Evolutionary conservation across 2,888 invertebrate species (phyloP).

Genomic region (Aphodius sticticus): DNA sequence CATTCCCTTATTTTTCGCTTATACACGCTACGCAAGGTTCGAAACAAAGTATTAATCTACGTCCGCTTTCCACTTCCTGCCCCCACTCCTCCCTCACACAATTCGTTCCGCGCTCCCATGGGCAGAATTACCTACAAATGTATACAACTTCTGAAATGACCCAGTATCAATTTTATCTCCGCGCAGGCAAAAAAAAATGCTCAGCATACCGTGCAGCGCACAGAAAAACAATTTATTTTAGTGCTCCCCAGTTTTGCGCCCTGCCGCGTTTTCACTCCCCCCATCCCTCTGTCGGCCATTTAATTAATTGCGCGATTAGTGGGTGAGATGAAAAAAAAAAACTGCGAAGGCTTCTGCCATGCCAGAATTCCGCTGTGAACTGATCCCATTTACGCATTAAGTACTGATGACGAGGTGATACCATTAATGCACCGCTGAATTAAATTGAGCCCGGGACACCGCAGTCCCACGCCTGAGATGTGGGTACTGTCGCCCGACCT

Average conservation of each 20-base stretch:
- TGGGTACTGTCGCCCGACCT: neutral
- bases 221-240: slow-evolving; percentile 4
- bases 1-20: neutral
- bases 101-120: neutral
- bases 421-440: slow-evolving; percentile 4
- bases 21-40: neutral
- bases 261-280: neutral
- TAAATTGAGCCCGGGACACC: neutral
- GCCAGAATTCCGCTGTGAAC: neutral
- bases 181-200: neutral
- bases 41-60: slow-evolving; percentile 4
- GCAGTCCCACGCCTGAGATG: neutral
- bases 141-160: slow-evolving; percentile 4
- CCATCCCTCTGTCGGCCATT: neutral
- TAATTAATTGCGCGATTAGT: slow-evolving; percentile 4
- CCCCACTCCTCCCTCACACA: neutral
- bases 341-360: neutral
- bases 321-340: neutral
- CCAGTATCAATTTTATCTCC: neutral
- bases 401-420: neutral
- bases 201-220: neutral
- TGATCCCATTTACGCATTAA: slow-evolving; percentile 4
- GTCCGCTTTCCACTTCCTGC: neutral
- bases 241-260: neutral
- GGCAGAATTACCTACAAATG: slow-evolving; percentile 4